Conservation (phyloP, 2,113 vertebrate genomes). For the Nannobrachium achirus region DNA sequence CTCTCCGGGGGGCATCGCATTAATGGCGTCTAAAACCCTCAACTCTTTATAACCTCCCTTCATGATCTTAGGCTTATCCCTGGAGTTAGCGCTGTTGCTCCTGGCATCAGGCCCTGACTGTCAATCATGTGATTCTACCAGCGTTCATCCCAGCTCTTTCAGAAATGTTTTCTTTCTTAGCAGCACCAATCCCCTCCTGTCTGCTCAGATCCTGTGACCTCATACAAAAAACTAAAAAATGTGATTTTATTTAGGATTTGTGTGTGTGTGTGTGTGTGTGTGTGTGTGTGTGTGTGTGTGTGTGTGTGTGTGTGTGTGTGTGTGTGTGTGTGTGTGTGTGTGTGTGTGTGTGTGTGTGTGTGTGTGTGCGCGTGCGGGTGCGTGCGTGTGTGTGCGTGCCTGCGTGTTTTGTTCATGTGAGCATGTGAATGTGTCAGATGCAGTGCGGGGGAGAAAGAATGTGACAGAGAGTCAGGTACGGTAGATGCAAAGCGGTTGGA, state of each 20-base stretch:
- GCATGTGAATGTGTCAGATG: neutral
- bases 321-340: constrained; percentile 14
- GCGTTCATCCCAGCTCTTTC: constrained; percentile 45
- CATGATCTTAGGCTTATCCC: constrained; percentile 40
- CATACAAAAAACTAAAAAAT: constrained; percentile 40
- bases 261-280: constrained; percentile 23
- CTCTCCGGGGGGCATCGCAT: neutral
- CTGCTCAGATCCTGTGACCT: constrained; percentile 47
- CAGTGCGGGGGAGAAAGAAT: neutral
- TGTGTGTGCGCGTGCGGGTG: constrained; percentile 21
- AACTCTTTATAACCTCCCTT: constrained; percentile 49
- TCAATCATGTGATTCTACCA: constrained; percentile 50
- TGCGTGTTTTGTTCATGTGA: constrained; percentile 36
- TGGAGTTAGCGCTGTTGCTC: constrained; percentile 44
- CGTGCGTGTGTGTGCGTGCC: constrained; percentile 8
- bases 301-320: constrained; percentile 23
- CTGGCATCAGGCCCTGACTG: constrained; percentile 55
- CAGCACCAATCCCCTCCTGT: constrained; percentile 31
- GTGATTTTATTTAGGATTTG: constrained; percentile 39
- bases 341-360: constrained; percentile 34
- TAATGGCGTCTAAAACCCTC: constrained; percentile 29
- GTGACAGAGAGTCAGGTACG: neutral
- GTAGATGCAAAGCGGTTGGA: constrained; percentile 20
- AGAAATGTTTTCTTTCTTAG: constrained; percentile 61
- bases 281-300: constrained; percentile 34